A percentile compares a stretch with the other conserved stretches of the same genome.
These are phyloP conservation scores for Hoplodrina blanda DNA, from an alignment of 2,888 invertebrate genomes.

Conservation along the genomic window DNA sequence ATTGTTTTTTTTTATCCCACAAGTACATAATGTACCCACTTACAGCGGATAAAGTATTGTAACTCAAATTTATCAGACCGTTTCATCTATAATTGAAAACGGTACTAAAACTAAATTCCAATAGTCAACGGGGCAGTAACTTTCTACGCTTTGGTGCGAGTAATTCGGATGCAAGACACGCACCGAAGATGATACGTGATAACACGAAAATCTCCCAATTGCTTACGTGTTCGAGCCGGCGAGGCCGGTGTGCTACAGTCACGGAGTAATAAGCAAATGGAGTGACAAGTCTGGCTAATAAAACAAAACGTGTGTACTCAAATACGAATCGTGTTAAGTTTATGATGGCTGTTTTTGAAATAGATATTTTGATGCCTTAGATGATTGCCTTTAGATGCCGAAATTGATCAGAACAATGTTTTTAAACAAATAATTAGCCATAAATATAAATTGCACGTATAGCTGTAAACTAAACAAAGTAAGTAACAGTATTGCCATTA, in stretches of 20 bases:
- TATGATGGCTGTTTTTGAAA: too few species aligned
- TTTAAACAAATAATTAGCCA: neutral
- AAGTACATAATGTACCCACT: conserved; percentile 17
- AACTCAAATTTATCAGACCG: conserved; percentile 64
- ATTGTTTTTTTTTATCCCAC: conserved; percentile 11
- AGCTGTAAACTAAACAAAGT: too few species aligned
- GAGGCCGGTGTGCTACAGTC: conserved; percentile 68
- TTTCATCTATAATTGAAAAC: conserved; percentile 66
- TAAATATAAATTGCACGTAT: neutral
- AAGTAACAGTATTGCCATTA: too few species aligned
- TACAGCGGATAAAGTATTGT: conserved; percentile 56
- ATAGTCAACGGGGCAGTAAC: conserved; percentile 78
- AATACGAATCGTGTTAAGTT: neutral
- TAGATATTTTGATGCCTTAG: too few species aligned
- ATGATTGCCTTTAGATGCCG: too few species aligned
- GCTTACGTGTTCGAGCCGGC: conserved; percentile 87
- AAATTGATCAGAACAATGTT: too few species aligned
- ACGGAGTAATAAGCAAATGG: conserved; percentile 49
- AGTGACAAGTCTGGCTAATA: conserved; percentile 5
- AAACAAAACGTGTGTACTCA: neutral
- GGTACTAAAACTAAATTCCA: conserved; percentile 70
- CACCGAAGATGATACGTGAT: conserved; percentile 90
- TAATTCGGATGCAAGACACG: conserved; percentile 84
- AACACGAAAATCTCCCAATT: conserved; percentile 90
- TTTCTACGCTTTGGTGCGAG: conserved; percentile 72